Percentiles rank a stretch among this genome's conserved stretches.
These are phyloP conservation scores for Nothoprocta pentlandii DNA, from an alignment of 2,113 vertebrate species.

Conservation along the genomic window DNA sequence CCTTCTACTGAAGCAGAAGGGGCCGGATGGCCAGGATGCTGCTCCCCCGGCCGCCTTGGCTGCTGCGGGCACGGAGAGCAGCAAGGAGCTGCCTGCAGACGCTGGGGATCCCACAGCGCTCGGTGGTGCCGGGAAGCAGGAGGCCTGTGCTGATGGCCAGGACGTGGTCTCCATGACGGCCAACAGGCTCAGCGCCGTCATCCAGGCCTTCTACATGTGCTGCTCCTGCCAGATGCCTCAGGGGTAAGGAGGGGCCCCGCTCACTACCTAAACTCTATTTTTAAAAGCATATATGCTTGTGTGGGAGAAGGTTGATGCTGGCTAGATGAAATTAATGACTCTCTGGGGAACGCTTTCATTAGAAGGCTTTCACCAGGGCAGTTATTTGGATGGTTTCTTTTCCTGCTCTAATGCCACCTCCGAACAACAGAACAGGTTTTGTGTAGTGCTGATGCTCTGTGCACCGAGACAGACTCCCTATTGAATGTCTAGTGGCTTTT, in stretches of 20 bases:
- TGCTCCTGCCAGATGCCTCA: conserved; percentile 99
- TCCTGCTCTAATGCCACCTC: not conserved
- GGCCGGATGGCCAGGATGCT: conserved; percentile 76
- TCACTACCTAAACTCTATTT: not conserved
- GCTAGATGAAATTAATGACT: not conserved
- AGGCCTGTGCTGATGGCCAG: conserved; percentile 88
- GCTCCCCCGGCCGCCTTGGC: conserved; percentile 74
- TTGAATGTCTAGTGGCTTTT: not conserved
- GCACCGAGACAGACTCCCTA: not conserved
- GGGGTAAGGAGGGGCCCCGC: conserved; percentile 82
- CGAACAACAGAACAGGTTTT: not conserved
- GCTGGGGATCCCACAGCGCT: conserved; percentile 64
- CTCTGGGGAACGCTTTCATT: not conserved
- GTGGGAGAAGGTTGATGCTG: not conserved
- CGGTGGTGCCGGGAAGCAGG: conserved; percentile 80
- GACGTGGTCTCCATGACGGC: conserved; percentile 98
- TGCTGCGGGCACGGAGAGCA: conserved; percentile 47
- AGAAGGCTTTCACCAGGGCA: not conserved
- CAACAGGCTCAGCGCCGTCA: conserved; percentile 95
- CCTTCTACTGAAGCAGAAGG: conserved; percentile 90
- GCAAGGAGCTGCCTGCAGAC: conserved; percentile 58
- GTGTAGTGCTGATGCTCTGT: not conserved
- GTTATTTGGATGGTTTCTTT: not conserved
- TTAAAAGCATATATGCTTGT: not conserved
- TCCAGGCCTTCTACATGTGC: conserved; percentile 98